phyloP scores from a whole-genome alignment of 1,140 invertebrate species.

The Neodiprion pinetum region DNA sequence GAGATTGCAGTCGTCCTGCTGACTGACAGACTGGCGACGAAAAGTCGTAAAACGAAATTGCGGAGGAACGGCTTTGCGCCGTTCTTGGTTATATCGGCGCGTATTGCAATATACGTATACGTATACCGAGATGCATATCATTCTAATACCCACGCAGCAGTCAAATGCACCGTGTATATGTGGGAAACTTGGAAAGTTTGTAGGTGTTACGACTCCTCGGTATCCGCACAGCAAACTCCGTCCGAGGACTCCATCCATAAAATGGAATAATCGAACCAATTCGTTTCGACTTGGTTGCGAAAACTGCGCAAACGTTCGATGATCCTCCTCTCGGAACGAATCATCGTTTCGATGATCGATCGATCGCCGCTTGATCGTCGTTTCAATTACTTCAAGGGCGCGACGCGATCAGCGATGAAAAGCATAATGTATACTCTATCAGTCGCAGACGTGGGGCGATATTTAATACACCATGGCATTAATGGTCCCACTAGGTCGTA shows the following conservation, averaged over 20 bases:
- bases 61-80: constrained; percentile 10
- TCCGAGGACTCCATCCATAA: not conserved
- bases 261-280: not conserved
- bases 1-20: too few species aligned
- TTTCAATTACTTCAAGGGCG: not conserved
- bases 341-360: too few species aligned
- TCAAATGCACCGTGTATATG: too few species aligned
- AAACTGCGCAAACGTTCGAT: not conserved
- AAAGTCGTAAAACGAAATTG: constrained; percentile 23
- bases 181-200: not conserved
- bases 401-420: too few species aligned
- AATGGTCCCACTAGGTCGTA: too few species aligned
- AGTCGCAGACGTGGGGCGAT: too few species aligned
- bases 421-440: too few species aligned
- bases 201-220: constrained; percentile 15
- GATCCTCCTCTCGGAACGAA: not conserved
- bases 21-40: constrained; percentile 10
- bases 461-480: too few species aligned
- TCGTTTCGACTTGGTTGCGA: not conserved
- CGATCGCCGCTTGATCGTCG: not conserved
- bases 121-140: too few species aligned
- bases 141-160: too few species aligned
- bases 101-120: too few species aligned
- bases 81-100: too few species aligned
- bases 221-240: not conserved